Base-by-base conservation (phyloP, 2,888 invertebrate species). In the Lasioglossum oenotherae region DNA sequence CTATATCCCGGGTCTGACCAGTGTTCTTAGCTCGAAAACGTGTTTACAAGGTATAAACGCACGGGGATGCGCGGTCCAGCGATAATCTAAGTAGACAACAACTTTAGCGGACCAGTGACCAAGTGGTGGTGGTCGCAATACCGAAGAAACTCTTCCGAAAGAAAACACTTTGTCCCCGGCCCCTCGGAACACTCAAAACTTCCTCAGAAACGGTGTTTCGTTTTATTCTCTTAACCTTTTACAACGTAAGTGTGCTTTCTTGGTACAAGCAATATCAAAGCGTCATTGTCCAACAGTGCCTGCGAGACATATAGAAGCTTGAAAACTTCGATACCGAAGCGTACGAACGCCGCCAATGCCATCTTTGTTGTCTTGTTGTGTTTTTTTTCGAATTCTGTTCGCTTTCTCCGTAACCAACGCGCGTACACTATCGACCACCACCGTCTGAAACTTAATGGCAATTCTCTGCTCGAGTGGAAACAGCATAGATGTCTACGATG, bases 181-280 rank as follows among this genome's bases (percentile, higher is more conserved):
- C 14, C n/a, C 23, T n/a, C 12, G 71, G 64, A 41, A 71, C 41
- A 41, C 71, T 71, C n/a, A 71, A 41, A 71, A 71, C 41, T 71
- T 71, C 41, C 71, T 38, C 14, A 14, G n/a, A 14, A 71, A 41
- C n/a, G n/a, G 23, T n/a, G 71, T 41, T 71, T 41, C 71, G 41
- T 71, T 71, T 71, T 71, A 71, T 71, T 71, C 41, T 10, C n/a
- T 71, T 71, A 71, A n/a, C 71, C 71, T 71, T 71, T 71, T 69
- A 69, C 69, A 69, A 69, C 71, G 71, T 41, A 71, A 71, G 71
- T 71, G 71, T 71, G 71, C 71, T 41, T n/a, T 41, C n/a, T 71
- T 41, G 71, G 41, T 41, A 41, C 71, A 71, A 71, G n/a, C 71
- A 71, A 71, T 71, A 71, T 71, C 71, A 71, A 41, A 41, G 71